Evolutionary conservation across 2,888 invertebrate species (phyloP).

Genomic region (Cataglyphis albicans): DNA sequence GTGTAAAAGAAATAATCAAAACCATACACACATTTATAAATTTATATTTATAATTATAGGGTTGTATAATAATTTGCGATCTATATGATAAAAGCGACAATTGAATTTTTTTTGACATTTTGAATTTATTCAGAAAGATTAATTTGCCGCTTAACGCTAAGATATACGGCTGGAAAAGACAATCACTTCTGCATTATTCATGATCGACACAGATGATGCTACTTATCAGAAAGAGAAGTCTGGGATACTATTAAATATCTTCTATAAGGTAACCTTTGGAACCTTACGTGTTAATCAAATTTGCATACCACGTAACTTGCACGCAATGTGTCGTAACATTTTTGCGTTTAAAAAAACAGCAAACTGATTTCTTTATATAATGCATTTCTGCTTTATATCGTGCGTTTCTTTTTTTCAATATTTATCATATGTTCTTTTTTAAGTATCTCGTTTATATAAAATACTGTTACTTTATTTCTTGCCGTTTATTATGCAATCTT

Average conservation of each 20-base stretch:
- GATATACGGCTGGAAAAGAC: neutral
- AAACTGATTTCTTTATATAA: conserved; percentile 15
- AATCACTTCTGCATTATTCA: neutral
- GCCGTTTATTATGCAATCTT: neutral
- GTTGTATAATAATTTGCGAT: neutral
- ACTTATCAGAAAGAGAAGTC: neutral
- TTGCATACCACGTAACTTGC: conserved; percentile 21
- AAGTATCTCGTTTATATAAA: neutral
- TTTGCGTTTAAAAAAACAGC: conserved; percentile 5
- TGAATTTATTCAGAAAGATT: neutral
- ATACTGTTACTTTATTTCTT: neutral
- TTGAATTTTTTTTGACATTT: neutral
- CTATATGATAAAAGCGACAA: neutral
- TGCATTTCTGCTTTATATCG: no score
- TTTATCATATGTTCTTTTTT: neutral
- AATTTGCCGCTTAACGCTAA: neutral
- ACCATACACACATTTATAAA: neutral
- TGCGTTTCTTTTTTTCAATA: neutral
- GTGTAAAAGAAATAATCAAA: neutral
- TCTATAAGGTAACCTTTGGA: neutral
- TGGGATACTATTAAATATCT: neutral
- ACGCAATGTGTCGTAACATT: conserved; percentile 1
- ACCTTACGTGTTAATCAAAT: conserved; percentile 38
- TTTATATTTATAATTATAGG: neutral
- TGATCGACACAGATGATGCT: neutral